A percentile compares a stretch with the other conserved stretches of the same genome.
Evolutionary conservation across 1,140 invertebrate species (phyloP).

Genomic region (Macrobrachium rosenbergii): DNA sequence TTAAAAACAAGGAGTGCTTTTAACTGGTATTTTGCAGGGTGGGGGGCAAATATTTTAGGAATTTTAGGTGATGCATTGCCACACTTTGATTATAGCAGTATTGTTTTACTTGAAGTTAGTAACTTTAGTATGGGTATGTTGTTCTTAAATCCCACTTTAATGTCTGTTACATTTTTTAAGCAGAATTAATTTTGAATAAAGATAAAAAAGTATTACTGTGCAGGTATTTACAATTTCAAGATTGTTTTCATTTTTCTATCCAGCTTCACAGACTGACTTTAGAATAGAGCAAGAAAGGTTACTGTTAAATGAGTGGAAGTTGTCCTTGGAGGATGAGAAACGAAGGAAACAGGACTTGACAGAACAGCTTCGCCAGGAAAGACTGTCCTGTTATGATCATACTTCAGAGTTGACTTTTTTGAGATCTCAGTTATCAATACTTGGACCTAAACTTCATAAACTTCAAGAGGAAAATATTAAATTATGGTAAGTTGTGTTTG

Average conservation of each 20-base stretch:
- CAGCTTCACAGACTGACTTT: constrained; percentile 35
- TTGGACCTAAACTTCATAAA: constrained; percentile 31
- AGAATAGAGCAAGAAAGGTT: constrained; percentile 42
- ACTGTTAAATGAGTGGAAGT: constrained; percentile 39
- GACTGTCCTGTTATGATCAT: constrained; percentile 20
- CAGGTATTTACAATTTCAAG: too few species aligned
- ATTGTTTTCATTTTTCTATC: too few species aligned
- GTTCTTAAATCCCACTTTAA: background rate
- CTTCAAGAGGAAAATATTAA: constrained; percentile 38
- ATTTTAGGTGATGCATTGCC: background rate
- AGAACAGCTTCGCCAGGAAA: constrained; percentile 41
- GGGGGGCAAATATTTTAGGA: background rate
- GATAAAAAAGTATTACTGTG: too few species aligned
- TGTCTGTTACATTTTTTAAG: background rate
- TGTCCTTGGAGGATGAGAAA: constrained; percentile 38
- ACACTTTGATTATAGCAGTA: too few species aligned
- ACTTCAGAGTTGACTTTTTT: constrained; percentile 37
- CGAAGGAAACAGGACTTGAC: constrained; percentile 9
- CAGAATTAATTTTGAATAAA: too few species aligned
- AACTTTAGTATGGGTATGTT: too few species aligned
- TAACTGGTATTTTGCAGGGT: background rate
- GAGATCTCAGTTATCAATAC: constrained; percentile 34
- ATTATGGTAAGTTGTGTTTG: constrained; percentile 14
- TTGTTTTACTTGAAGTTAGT: too few species aligned
- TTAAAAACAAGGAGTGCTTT: too few species aligned